A percentile compares a stretch with the other conserved stretches of the same genome.
Evolutionary conservation across 2,888 invertebrate genomes (phyloP).

Genomic region (Drosophila trichaetosa): DNA sequence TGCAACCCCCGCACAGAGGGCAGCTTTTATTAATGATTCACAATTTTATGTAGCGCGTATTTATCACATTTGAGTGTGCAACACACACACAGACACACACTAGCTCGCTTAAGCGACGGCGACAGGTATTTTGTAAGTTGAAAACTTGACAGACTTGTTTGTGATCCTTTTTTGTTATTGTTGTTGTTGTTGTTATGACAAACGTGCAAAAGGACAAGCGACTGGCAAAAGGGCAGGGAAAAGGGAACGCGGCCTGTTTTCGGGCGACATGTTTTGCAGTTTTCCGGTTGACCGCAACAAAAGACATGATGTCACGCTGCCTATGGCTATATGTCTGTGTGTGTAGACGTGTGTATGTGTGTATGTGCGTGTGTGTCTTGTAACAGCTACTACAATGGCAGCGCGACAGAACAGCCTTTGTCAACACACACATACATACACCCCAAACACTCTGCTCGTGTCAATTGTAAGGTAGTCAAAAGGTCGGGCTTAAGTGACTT

Average conservation of each 20-base stretch:
- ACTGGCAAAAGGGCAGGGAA: conserved; percentile 33
- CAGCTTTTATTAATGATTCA: conserved; percentile 80
- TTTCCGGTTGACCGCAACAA: conserved; percentile 84
- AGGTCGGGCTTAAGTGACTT: conserved; percentile 82
- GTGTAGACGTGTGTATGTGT: conserved; percentile 1
- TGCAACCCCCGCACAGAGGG: conserved; percentile 45
- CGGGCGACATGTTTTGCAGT: conserved; percentile 82
- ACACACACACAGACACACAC: conserved; percentile 25
- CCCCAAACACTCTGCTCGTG: conserved; percentile 58
- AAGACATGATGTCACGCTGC: conserved; percentile 83
- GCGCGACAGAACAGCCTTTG: conserved; percentile 65
- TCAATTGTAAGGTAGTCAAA: conserved; percentile 76
- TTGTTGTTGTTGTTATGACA: conserved; percentile 63
- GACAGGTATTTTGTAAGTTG: conserved; percentile 78
- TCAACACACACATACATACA: conserved; percentile 45
- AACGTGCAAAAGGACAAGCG: conserved; percentile 50
- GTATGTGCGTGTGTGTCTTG: conserved; percentile 47
- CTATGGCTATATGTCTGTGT: conserved; percentile 34
- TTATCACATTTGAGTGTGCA: conserved; percentile 74
- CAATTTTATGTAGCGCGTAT: conserved; percentile 74
- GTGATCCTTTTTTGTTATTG: conserved; percentile 62
- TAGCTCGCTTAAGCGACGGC: conserved; percentile 46
- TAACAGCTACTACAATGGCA: conserved; percentile 70
- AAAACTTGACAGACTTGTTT: conserved; percentile 84
- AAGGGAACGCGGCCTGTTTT: conserved; percentile 55